Evolutionary conservation across 1,140 invertebrate genomes (phyloP).

Genomic region (Anastrepha ludens): DNA sequence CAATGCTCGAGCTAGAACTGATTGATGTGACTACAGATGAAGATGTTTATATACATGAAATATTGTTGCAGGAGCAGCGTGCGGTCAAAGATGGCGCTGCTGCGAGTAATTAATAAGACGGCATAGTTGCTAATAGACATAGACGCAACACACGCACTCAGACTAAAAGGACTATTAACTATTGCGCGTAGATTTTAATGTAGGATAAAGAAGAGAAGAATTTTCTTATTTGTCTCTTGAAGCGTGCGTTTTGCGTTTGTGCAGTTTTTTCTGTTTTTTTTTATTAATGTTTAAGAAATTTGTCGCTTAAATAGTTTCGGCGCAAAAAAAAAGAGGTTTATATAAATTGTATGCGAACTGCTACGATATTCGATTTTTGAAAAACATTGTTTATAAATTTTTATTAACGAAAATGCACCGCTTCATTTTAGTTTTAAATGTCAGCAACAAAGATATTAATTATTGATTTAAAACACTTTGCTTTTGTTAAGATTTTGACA

Average conservation of each 20-base stretch:
- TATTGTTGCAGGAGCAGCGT: slow-evolving; percentile 56
- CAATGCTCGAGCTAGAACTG: slow-evolving; percentile 55
- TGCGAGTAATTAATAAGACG: background rate
- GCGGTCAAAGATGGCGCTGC: slow-evolving; percentile 43
- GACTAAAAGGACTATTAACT: background rate
- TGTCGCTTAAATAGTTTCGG: too few relatives aligned
- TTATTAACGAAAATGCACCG: too few relatives aligned
- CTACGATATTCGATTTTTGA: too few relatives aligned
- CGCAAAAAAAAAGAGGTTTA: too few relatives aligned
- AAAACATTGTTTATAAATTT: too few relatives aligned
- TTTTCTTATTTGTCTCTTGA: background rate
- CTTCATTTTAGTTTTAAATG: too few relatives aligned
- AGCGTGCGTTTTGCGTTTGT: background rate
- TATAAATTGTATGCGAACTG: too few relatives aligned
- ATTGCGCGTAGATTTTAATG: background rate
- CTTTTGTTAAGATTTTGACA: too few relatives aligned
- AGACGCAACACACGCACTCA: background rate
- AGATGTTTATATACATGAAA: slow-evolving; percentile 54
- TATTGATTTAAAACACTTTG: too few relatives aligned
- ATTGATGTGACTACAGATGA: slow-evolving; percentile 58
- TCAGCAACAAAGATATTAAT: too few relatives aligned
- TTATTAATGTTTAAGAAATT: background rate
- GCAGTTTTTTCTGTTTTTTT: background rate
- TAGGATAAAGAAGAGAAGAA: background rate
- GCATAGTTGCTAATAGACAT: background rate